Base-by-base conservation (phyloP, 2,113 vertebrate genomes). In the Ciconia stormi region DNA sequence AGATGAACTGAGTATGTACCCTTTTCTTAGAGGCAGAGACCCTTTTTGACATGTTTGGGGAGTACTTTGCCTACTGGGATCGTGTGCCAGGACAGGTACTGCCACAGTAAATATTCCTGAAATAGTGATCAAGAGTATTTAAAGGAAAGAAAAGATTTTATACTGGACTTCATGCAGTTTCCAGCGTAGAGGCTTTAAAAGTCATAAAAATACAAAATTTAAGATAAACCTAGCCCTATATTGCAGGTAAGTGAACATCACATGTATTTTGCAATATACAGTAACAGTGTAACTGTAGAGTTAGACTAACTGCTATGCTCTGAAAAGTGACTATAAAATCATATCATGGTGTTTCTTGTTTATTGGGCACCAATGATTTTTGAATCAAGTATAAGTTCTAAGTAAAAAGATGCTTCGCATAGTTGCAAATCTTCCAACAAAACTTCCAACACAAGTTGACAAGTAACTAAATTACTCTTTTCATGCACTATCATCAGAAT, bases 381-480 rank as follows among this genome's bases (percentile, higher is more conserved):
- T 91, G 34, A 94, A 87, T 82, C 17, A 80, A 92, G 88, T 70
- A 4, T 13, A 93, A 63, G 21, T 59, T 89, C 20, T 44, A 82
- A 89, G 77, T 52, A 93, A 79, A 87, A 94, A 91, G 52, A 84
- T 79, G 58, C 23, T 95, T 82, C 2, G 2, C 14, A 6, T 73
- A 87, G 56, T 16, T 85, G 67, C 87, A 92, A 88, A 92, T 90
- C 66, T 95, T 83, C 32, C 55, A 92, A 89, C 38, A 90, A 81
- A 87, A 49, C 38, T 85, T 85, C 61, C 65, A 90, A 19, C 13
- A 50, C 53, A 66, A n/a, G 34, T 1, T 90, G 86, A 65, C 26
- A 30, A 13, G 11, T 46, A 87, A 69, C 44, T 76, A 72, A 52
- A 87, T 91, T 82, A 59, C 78, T 82, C 32, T 87, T 94, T 90